Evolutionary conservation across 2,888 invertebrate species (phyloP), one percentile per base, ranked within the genome.

Genomic region (Leptura quadrifasciata): DNA sequence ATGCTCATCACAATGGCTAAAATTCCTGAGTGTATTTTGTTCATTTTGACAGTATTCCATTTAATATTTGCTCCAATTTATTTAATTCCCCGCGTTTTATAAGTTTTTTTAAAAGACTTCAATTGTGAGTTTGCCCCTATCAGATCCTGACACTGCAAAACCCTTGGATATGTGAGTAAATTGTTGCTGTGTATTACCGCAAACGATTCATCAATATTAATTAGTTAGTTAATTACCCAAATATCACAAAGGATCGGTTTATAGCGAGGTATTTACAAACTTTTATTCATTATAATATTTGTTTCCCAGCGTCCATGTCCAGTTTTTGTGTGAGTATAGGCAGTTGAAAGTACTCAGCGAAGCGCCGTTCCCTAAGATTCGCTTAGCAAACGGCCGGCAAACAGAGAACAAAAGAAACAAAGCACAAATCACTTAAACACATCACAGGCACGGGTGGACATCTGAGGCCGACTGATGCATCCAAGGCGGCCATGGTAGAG

Each of bases 1-100:
- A 89, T 86, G 77, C 89, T 87, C 84, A 88, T 85, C 68, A 89
- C 86, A 78, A 89, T 84, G 35, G 89, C 88, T 78, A 90, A 79
- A 75, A 90, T 80, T 77, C 86, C 85, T 72, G 89, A 88, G 80
- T 89, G 89, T 86, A 90, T 86, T 82, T 86, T 87, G 86, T 87
- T 89, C 89, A 89, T 89, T 83, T 83, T 88, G 76, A 78, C 72
- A 79, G 35, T 74, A 63, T 76, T 76, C 82, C 79, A 81, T 80
- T 67, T 79, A 81, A 64, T 52, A 17, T 31, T 9, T 35, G 2
- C 15, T 10, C 18, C 24, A 15, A 39, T 70, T 47, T 21, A 9
- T 55, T 68, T 65, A 24, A 20, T n/a, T 54, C 31, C 31, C n/a
- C 24, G 24, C 10, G 24, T 65, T 24, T 52, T n/a, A 52, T 54